Conservation (phyloP, 1,140 invertebrate genomes). For the Rhynchophorus ferrugineus region DNA sequence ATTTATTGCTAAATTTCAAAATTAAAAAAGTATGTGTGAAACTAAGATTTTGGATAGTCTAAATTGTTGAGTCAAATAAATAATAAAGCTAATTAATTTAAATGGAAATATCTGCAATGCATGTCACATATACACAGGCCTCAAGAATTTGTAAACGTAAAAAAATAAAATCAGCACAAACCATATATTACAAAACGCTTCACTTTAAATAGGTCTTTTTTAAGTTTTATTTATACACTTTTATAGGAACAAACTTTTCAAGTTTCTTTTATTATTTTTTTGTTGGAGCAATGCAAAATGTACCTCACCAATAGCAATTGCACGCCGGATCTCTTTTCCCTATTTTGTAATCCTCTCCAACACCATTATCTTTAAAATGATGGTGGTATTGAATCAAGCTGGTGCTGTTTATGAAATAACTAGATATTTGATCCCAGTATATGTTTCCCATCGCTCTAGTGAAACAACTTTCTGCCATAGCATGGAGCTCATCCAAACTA, state of each 20-base stretch:
- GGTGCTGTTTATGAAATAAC: conserved; percentile 6
- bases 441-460: not conserved
- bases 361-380: not conserved
- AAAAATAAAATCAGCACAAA: conserved; percentile 20
- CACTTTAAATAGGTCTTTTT: conserved; percentile 2
- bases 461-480: conserved; percentile 7
- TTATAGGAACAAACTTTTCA: conserved; percentile 21
- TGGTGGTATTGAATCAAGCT: conserved; percentile 8
- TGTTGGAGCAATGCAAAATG: conserved; percentile 7
- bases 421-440: conserved; percentile 12
- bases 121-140: conserved; percentile 13
- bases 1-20: conserved; percentile 12
- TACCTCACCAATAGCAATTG: conserved; percentile 15
- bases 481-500: not conserved
- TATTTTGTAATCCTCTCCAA: conserved; percentile 3
- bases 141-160: conserved; percentile 4
- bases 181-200: conserved; percentile 10
- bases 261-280: too few relatives aligned
- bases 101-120: conserved; percentile 21
- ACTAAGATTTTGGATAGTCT: not conserved
- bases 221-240: conserved; percentile 11
- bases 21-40: not conserved
- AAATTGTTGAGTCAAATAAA: conserved; percentile 1
- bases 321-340: conserved; percentile 2
- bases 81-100: conserved; percentile 27